phyloP scores from a whole-genome alignment of 2,888 invertebrate species.

The Tanytarsus gracilentus region DNA sequence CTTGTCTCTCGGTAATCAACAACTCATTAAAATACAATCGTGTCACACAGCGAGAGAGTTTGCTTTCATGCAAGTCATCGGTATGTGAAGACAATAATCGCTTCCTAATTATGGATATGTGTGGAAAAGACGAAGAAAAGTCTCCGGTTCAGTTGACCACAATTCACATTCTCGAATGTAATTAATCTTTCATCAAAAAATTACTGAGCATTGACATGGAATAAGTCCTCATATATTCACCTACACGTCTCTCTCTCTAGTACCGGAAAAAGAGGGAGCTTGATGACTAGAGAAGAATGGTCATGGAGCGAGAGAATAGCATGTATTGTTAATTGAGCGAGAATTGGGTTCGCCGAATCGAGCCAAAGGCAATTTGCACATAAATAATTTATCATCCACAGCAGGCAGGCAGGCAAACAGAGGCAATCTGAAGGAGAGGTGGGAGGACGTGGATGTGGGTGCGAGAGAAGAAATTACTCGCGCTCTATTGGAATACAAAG shows the following conservation, averaged over 20 bases:
- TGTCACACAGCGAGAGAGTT: not conserved
- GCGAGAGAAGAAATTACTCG: not conserved
- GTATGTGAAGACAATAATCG: too few relatives aligned
- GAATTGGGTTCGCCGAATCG: not conserved
- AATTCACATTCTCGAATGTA: constrained; percentile 5
- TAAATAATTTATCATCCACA: constrained; percentile 10
- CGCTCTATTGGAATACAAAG: not conserved
- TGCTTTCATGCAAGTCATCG: too few relatives aligned
- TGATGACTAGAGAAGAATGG: too few relatives aligned
- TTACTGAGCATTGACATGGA: not conserved
- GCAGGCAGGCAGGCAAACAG: not conserved
- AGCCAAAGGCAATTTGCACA: constrained; percentile 8
- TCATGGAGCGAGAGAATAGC: not conserved
- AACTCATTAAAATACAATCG: not conserved
- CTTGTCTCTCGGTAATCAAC: not conserved
- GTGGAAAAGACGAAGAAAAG: too few relatives aligned
- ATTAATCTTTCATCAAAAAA: constrained; percentile 11
- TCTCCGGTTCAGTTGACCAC: too few relatives aligned
- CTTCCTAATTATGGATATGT: too few relatives aligned
- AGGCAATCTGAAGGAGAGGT: not conserved
- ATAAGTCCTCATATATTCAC: not conserved
- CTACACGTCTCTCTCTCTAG: not conserved
- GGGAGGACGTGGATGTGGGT: not conserved
- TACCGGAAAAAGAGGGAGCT: not conserved
- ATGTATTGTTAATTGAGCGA: constrained; percentile 12